phyloP scores from a whole-genome alignment of 2,888 invertebrate species.

The Herminia tarsipennalis region DNA sequence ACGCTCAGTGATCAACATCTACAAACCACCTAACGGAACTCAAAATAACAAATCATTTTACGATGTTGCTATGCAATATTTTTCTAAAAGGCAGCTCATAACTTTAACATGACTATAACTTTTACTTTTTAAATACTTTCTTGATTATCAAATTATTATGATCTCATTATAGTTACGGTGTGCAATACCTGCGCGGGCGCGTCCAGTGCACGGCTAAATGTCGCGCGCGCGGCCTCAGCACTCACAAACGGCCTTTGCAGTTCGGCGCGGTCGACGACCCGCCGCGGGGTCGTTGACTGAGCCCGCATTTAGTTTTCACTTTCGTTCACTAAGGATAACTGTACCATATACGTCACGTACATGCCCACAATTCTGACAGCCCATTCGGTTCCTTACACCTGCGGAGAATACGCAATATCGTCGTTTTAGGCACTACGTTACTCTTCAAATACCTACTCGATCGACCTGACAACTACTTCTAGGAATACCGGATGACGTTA shows the following conservation, averaged over 20 bases:
- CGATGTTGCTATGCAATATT: constrained; percentile 1
- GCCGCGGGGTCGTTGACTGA: constrained; percentile 75
- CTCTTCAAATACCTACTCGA: constrained; percentile 13
- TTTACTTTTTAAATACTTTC: constrained; percentile 47
- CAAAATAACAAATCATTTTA: constrained; percentile 1
- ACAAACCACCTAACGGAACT: constrained; percentile 2
- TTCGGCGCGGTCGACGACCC: constrained; percentile 83
- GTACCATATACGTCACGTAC: constrained; percentile 79
- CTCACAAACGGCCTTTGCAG: constrained; percentile 85
- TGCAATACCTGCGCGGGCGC: constrained; percentile 65
- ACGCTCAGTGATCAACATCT: neutral
- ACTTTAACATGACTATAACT: constrained; percentile 34
- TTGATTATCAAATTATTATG: constrained; percentile 34
- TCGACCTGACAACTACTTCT: constrained; percentile 5
- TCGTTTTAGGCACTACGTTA: constrained; percentile 24
- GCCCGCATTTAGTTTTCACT: constrained; percentile 84
- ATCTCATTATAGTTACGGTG: constrained; percentile 34
- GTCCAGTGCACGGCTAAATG: constrained; percentile 71
- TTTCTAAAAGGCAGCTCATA: constrained; percentile 20
- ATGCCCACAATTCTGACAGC: constrained; percentile 60
- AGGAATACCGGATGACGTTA: constrained; percentile 2
- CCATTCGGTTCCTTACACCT: constrained; percentile 61
- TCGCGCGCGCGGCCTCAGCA: constrained; percentile 81
- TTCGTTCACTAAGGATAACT: constrained; percentile 85
- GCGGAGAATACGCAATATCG: constrained; percentile 60